Conservation (phyloP, 2,113 vertebrate genomes). For the Cinclus mexicanus region DNA sequence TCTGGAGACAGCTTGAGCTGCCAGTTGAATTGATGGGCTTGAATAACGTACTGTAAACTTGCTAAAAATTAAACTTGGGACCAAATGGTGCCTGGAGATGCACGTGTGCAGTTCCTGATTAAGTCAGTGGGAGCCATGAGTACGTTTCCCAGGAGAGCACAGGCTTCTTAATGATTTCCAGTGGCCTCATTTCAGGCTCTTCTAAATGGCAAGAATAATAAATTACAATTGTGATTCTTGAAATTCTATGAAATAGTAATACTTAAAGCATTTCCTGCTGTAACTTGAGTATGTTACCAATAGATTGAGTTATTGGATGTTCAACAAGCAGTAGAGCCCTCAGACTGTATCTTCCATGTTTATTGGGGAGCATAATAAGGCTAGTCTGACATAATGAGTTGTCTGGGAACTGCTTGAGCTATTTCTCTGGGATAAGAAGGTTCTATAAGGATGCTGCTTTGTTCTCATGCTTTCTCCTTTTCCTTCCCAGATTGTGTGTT, state of each 20-base stretch:
- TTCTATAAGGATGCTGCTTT: background rate
- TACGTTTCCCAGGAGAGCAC: background rate
- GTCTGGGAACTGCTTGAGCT: background rate
- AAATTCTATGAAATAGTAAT: background rate
- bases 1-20: constrained; percentile 59
- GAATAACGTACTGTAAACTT: constrained; percentile 29
- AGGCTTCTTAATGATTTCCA: constrained; percentile 22
- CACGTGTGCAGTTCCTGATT: background rate
- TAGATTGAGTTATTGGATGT: background rate
- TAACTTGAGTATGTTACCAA: background rate
- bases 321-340: background rate
- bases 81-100: constrained; percentile 54
- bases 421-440: background rate
- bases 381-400: background rate
- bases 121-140: constrained; percentile 27
- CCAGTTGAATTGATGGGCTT: constrained; percentile 52
- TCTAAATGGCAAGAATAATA: background rate
- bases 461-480: background rate
- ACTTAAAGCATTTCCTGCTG: constrained; percentile 18
- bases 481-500: constrained; percentile 82
- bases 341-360: background rate
- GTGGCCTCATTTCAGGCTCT: background rate
- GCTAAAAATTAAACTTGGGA: constrained; percentile 45
- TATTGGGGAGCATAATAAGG: background rate
- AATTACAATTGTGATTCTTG: background rate